Conservation (phyloP, 2,113 vertebrate species). For the Oophaga pumilio region DNA sequence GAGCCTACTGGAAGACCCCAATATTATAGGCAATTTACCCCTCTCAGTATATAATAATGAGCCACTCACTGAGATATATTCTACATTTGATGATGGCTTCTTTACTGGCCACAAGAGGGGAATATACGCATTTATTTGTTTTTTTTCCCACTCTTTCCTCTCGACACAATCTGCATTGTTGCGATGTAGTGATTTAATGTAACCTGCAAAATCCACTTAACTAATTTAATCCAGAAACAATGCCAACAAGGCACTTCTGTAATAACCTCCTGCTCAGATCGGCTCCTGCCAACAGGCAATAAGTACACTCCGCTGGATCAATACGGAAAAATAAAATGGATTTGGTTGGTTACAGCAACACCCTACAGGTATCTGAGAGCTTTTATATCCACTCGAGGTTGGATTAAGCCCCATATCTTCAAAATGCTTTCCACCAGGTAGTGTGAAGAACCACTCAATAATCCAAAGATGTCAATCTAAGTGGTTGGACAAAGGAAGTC, state of each 20-base stretch:
- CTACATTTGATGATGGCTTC: background rate
- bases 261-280: conserved; percentile 17
- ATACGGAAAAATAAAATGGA: conserved; percentile 19
- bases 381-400: conserved; percentile 3
- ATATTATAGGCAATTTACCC: background rate
- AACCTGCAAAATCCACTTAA: conserved; percentile 30
- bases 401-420: background rate
- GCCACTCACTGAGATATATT: background rate
- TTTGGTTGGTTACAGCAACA: conserved; percentile 9
- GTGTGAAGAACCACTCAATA: background rate
- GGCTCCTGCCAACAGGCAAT: background rate
- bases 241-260: conserved; percentile 18
- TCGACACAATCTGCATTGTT: conserved; percentile 6
- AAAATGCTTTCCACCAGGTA: background rate
- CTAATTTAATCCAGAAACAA: conserved; percentile 4
- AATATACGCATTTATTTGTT: background rate
- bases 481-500: too few relatives aligned
- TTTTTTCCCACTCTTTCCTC: background rate
- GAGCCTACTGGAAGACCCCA: too few relatives aligned
- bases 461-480: background rate
- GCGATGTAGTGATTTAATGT: conserved; percentile 7
- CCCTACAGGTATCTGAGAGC: conserved; percentile 1
- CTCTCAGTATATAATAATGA: background rate
- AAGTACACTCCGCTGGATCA: background rate
- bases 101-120: conserved; percentile 14